phyloP scores from a whole-genome alignment of 2,113 vertebrate genomes.

The Desmodus rotundus region DNA sequence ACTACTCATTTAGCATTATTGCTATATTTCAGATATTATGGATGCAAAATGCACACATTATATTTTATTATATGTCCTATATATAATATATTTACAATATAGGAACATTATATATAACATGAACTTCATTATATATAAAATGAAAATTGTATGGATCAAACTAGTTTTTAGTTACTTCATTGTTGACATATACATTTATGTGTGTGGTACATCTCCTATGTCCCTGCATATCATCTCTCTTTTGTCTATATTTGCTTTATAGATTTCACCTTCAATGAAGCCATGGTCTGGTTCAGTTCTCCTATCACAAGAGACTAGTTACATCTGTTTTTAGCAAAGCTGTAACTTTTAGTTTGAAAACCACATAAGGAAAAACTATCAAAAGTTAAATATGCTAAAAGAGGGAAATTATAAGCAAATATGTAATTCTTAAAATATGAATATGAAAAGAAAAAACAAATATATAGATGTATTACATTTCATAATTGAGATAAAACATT shows the following conservation, averaged over 20 bases:
- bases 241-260: background rate
- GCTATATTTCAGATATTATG: background rate
- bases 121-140: background rate
- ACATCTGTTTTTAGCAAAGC: constrained; percentile 32
- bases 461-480: constrained; percentile 23
- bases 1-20: background rate
- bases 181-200: background rate
- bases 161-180: background rate
- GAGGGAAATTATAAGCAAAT: constrained; percentile 24
- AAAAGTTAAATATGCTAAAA: background rate
- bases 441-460: constrained; percentile 25
- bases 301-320: background rate
- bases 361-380: background rate
- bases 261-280: background rate
- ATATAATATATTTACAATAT: background rate
- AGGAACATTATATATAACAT: background rate
- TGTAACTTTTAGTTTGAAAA: background rate
- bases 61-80: background rate
- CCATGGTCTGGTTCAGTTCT: background rate
- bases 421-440: background rate
- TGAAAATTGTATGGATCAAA: background rate
- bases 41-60: background rate
- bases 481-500: constrained; percentile 43
- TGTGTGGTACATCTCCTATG: background rate
- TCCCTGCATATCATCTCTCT: background rate